These are phyloP conservation scores for Colletes latitarsis DNA, from an alignment of 1,140 invertebrate genomes.

Conservation along the genomic window DNA sequence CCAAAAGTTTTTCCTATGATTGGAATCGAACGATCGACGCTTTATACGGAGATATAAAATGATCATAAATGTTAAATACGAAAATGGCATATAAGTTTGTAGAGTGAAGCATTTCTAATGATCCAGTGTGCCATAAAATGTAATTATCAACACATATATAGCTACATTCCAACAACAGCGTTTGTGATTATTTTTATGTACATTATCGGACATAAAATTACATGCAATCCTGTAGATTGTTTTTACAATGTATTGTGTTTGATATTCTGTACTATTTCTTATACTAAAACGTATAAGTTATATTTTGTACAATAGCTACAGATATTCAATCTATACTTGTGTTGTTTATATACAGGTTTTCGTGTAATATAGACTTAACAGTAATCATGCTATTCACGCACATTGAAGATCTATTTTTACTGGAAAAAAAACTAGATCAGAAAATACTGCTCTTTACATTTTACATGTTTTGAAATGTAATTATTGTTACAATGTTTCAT, in stretches of 20 bases:
- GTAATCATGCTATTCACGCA: not conserved
- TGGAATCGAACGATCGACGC: slow-evolving; percentile 89
- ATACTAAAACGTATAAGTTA: not conserved
- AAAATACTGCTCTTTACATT: slow-evolving; percentile 3
- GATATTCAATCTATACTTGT: not conserved
- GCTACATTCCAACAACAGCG: slow-evolving; percentile 21
- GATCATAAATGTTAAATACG: not conserved
- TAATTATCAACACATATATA: slow-evolving; percentile 8
- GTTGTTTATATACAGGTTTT: not conserved
- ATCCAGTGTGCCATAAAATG: not conserved
- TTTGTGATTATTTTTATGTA: slow-evolving; percentile 28
- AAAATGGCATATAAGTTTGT: not conserved
- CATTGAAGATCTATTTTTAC: slow-evolving; percentile 16
- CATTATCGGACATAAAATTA: not conserved
- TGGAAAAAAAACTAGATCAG: not conserved
- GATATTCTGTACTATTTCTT: not conserved
- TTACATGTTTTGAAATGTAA: slow-evolving; percentile 6
- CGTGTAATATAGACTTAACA: not conserved
- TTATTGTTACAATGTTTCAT: slow-evolving; percentile 27
- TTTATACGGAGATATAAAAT: slow-evolving; percentile 91
- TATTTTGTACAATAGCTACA: not conserved
- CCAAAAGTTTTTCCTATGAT: slow-evolving; percentile 89
- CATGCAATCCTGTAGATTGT: not conserved
- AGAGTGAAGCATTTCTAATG: not conserved
- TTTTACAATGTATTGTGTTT: not conserved